A percentile compares a stretch with the other conserved stretches of the same genome.
Conservation (phyloP, 2,888 invertebrate species). For the Tethea ocularis region DNA sequence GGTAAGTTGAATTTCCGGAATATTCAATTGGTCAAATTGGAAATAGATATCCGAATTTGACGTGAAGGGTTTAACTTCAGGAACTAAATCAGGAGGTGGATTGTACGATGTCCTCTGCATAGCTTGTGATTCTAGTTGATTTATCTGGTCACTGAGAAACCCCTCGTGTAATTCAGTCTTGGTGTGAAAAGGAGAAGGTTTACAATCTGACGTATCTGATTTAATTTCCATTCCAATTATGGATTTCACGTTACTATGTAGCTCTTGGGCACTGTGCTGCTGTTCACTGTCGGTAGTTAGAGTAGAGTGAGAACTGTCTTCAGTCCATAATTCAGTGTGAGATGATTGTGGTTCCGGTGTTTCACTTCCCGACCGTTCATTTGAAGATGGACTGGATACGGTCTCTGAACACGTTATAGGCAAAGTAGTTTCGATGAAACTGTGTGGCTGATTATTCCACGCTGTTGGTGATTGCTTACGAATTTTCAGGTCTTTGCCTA, state of each 20-base stretch:
- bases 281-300: slow-evolving; percentile 14
- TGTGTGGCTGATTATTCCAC: neutral
- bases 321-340: neutral
- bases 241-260: neutral
- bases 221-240: neutral
- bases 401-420: neutral
- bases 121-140: neutral
- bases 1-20: neutral
- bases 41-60: neutral
- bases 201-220: neutral
- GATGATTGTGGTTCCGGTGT: neutral
- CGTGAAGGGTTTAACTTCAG: neutral
- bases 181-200: neutral
- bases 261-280: neutral
- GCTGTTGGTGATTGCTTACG: neutral
- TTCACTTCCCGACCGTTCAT: neutral
- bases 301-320: slow-evolving; percentile 8
- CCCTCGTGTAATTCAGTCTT: neutral
- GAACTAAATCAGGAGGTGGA: neutral
- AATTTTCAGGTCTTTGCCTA: neutral
- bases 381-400: neutral
- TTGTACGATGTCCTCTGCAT: neutral
- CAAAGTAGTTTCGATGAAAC: neutral
- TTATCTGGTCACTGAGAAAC: neutral
- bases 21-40: neutral